Base-by-base conservation (phyloP, 2,888 invertebrate genomes). In the Hyalella azteca region DNA sequence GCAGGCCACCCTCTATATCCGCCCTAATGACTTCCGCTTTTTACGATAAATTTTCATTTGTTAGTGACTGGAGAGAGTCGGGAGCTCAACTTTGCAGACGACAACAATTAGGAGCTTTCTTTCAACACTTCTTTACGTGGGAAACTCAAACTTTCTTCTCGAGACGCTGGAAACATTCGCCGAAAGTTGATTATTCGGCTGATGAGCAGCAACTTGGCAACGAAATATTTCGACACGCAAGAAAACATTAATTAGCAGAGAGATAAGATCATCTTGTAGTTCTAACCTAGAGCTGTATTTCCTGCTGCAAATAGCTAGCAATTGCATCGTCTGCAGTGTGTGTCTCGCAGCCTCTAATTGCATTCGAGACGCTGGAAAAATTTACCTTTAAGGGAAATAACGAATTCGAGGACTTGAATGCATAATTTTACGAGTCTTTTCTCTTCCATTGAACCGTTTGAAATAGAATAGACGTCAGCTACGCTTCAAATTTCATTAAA, bases 21-120 rank as follows among this genome's bases (percentile, higher is more conserved):
- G 36, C 66, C n/a, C 66, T 66, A 66, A 66, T 66, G 66, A 39
- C 66, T 66, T 66, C 66, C n/a, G n/a, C 36, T 66, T 66, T 66
- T 66, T 66, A 39, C 26, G 66, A 36, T 36, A 32, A 66, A 66
- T 66, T 66, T 66, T 66, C 66, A 66, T 66, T 66, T 66, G 11
- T 36, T 29, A 13, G 66, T 36, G 36, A 66, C 29, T 66, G 29
- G 66, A 39, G 29, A 15, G 66, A 66, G 66, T 66, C 36, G 32
- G 66, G 66, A 66, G 66, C 66, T 36, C 66, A 66, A 66, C 66
- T 66, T 66, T 36, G 36, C 66, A 36, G 36, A 36, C 66, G 66
- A 66, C 66, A 66, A 66, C 66, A 66, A 66, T 66, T 66, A 66
- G 66, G 36, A 36, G 66, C 11, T 5, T 66, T 66, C 29, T 66